Conservation (phyloP, 1,140 invertebrate species). For the Camponotus floridanus region DNA sequence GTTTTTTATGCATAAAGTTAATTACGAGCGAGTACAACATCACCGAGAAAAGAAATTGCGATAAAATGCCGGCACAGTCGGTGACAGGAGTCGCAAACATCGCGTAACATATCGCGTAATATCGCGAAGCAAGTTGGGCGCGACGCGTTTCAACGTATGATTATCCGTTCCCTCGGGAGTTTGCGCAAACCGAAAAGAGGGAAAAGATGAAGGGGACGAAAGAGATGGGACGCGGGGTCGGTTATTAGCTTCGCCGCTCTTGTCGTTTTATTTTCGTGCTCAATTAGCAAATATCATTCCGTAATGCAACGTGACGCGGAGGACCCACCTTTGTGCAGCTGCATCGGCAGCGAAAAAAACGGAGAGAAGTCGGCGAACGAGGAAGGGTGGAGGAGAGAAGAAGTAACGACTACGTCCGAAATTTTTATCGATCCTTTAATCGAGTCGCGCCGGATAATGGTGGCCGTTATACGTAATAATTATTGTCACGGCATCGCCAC, state of each 20-base stretch:
- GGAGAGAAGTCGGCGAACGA: conserved; percentile 36
- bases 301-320: conserved; percentile 84
- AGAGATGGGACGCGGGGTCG: conserved; percentile 64
- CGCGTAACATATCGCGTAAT: neutral
- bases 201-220: neutral
- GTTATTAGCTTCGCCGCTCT: conserved; percentile 83
- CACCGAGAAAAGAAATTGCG: conserved; percentile 55
- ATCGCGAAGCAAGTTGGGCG: conserved; percentile 67
- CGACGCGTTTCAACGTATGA: conserved; percentile 79
- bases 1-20: conserved; percentile 42
- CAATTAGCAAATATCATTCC: conserved; percentile 85
- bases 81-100: conserved; percentile 45
- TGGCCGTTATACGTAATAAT: conserved; percentile 73
- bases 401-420: conserved; percentile 60
- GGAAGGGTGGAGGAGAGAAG: conserved; percentile 24
- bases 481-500: conserved; percentile 69
- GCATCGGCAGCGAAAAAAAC: conserved; percentile 68
- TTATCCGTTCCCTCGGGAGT: conserved; percentile 81
- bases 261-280: conserved; percentile 85
- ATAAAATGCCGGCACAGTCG: conserved; percentile 68
- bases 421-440: conserved; percentile 71
- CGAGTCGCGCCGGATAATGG: conserved; percentile 66
- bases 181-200: conserved; percentile 17
- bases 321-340: conserved; percentile 74
- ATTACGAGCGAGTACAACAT: neutral